Evolutionary conservation across 2,888 invertebrate species (phyloP), one percentile per base, ranked within the genome.

Genomic region (Nomada goodeniana): DNA sequence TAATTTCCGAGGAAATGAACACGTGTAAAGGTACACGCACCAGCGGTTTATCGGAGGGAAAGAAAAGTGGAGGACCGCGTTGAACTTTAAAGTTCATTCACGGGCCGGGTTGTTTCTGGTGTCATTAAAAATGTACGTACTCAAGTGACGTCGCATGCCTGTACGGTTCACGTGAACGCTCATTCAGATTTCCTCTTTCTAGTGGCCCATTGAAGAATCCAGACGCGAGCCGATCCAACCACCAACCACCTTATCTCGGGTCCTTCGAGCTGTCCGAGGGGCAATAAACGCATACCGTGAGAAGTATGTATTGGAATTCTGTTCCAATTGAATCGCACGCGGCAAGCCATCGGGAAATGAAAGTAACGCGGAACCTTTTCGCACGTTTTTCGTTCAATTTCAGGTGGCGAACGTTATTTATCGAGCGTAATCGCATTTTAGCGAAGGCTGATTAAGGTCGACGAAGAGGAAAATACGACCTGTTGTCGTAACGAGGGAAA

Each of bases 401-500:
- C 36, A 36, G 36, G 36, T 36, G 5, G 7, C 36, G 5, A 36
- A 36, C 7, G 0, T 36, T 36, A 36, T 36, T 7, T 1, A 7
- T 36, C 36, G 2, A 15, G 10, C 1, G 47, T 67, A 75, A 82
- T 83, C 60, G 68, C 52, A 55, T 36, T 36, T 36, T 36, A 36
- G 0, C 11, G 75, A 83, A 53, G 64, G 79, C 86, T 80, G 80
- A 88, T 88, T 88, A 88, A 88, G 88, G 87, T 85, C 88, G 86
- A 86, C 72, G 81, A 81, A 81, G 86, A 84, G 86, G 86, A 87
- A 86, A 86, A 83, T 85, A 84, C 69, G 82, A 86, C 88, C 86
- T 84, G 88, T 88, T 79, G 82, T 82, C 82, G 90, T 83, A 88
- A 88, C 86, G 89, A 87, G 86, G 89, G 77, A 90, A 90, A 90